Evolutionary conservation across 1,140 invertebrate genomes (phyloP).

Genomic region (Aplysia californica): DNA sequence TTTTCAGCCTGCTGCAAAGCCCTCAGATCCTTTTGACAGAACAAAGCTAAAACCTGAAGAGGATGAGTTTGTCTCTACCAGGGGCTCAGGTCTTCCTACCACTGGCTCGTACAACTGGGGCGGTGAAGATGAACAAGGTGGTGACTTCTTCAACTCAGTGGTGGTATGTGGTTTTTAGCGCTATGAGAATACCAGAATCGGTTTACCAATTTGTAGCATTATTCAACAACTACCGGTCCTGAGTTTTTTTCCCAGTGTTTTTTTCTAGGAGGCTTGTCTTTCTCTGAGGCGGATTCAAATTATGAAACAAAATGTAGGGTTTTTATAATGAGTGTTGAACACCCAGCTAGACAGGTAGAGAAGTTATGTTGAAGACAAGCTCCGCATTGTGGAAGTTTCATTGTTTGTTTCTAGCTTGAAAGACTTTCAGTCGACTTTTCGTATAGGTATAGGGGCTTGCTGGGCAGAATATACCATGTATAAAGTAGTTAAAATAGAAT

Average conservation of each 20-base stretch:
- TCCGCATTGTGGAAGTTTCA: too few species aligned
- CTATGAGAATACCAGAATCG: background rate
- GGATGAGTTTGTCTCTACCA: conserved; percentile 70
- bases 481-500: background rate
- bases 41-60: background rate
- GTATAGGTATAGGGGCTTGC: too few species aligned
- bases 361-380: too few species aligned
- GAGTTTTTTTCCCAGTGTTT: background rate
- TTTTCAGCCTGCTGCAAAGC: too few species aligned
- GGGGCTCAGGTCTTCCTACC: conserved; percentile 43
- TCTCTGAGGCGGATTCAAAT: too few species aligned
- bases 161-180: background rate
- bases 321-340: too few species aligned
- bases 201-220: background rate
- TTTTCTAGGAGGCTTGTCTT: too few species aligned
- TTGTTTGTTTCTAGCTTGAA: too few species aligned
- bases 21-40: background rate
- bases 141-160: background rate
- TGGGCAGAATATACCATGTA: background rate
- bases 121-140: conserved; percentile 39
- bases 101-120: conserved; percentile 61
- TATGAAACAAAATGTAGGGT: too few species aligned
- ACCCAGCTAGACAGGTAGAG: too few species aligned
- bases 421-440: too few species aligned
- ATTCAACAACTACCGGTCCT: background rate